Percentiles rank a stretch among this genome's conserved stretches.
These are phyloP conservation scores for Hydraecia micacea DNA, from an alignment of 2,888 invertebrate genomes.

Conservation along the genomic window DNA sequence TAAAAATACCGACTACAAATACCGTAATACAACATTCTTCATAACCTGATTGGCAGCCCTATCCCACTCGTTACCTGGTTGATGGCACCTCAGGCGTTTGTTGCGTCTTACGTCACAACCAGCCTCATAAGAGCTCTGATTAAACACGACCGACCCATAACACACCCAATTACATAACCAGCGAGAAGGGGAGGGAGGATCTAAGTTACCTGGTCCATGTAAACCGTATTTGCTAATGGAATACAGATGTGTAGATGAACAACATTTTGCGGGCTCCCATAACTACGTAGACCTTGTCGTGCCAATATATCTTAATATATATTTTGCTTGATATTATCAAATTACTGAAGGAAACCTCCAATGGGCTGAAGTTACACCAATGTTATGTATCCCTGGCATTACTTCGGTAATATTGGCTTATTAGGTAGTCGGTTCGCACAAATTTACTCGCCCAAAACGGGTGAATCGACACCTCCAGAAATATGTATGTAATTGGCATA, in stretches of 20 bases:
- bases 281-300: conserved; percentile 76
- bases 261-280: conserved; percentile 82
- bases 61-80: conserved; percentile 80
- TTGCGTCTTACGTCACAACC: conserved; percentile 84
- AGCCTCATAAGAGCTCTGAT: conserved; percentile 81
- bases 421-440: not conserved
- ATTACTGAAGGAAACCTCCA: conserved; percentile 56
- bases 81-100: conserved; percentile 87
- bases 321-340: conserved; percentile 57
- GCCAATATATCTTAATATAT: conserved; percentile 53
- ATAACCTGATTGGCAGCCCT: conserved; percentile 72
- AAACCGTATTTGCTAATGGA: conserved; percentile 88
- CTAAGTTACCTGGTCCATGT: conserved; percentile 75
- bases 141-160: conserved; percentile 78
- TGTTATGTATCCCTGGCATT: conserved; percentile 41
- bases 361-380: conserved; percentile 16
- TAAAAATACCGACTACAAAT: not conserved
- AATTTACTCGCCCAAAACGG: not conserved
- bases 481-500: not conserved
- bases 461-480: not conserved
- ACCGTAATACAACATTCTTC: not conserved
- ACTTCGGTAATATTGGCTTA: conserved; percentile 28
- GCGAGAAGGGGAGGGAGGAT: conserved; percentile 67
- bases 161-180: conserved; percentile 74
- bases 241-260: conserved; percentile 87